phyloP scores from a whole-genome alignment of 1,140 invertebrate species.

The Pogonomyrmex barbatus region DNA sequence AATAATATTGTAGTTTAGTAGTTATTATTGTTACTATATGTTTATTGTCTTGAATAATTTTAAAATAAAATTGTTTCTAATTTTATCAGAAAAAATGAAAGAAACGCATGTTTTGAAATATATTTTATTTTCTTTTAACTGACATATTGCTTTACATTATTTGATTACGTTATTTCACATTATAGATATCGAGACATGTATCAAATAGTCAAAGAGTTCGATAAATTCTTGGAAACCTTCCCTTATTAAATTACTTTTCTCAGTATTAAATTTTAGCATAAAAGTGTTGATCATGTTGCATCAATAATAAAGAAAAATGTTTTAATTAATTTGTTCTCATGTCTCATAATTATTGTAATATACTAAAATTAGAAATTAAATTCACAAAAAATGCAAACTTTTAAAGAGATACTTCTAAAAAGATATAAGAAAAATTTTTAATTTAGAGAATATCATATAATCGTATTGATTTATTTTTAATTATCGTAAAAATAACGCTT shows the following conservation, averaged over 20 bases:
- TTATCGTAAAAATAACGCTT: not conserved
- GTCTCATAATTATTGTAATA: not conserved
- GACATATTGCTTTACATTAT: not conserved
- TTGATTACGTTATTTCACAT: not conserved
- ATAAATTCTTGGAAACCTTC: constrained; percentile 4
- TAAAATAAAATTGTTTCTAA: not conserved
- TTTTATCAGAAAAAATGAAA: not conserved
- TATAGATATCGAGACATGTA: constrained; percentile 2
- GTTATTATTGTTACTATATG: not conserved
- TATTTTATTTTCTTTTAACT: not conserved
- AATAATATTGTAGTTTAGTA: not conserved
- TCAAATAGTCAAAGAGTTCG: not conserved
- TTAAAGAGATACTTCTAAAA: not conserved
- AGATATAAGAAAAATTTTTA: not conserved
- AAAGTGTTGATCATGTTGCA: constrained; percentile 12
- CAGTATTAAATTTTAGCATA: constrained; percentile 2
- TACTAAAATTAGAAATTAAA: not conserved
- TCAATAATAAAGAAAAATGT: too few species aligned
- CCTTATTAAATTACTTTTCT: constrained; percentile 42
- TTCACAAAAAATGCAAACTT: not conserved
- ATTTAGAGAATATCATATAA: not conserved
- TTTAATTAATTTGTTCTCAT: not conserved
- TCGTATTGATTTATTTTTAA: not conserved
- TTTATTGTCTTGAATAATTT: not conserved
- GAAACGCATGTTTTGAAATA: too few species aligned